These are phyloP conservation scores for Patiria miniata DNA, from an alignment of 35 echinoderm and acorn worm species.

Conservation along the genomic window DNA sequence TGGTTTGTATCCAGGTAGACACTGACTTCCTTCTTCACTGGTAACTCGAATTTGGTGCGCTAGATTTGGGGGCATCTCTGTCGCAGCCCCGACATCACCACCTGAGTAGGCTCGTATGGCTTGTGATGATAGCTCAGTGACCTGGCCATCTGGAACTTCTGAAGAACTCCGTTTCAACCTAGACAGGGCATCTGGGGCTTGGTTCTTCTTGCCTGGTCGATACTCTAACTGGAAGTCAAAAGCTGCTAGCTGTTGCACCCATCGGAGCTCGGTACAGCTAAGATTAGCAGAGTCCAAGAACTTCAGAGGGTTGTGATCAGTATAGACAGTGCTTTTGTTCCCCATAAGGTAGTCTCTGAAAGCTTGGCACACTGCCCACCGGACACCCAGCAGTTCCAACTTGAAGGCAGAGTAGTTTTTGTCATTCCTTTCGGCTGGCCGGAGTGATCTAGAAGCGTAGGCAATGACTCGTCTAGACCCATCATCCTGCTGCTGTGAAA, in stretches of 20 bases:
- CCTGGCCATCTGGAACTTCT: background rate
- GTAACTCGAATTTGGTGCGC: background rate
- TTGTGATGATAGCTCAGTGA: background rate
- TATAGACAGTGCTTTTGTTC: constrained; percentile 34
- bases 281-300: constrained; percentile 64
- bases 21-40: background rate
- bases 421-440: constrained; percentile 55
- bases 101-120: background rate
- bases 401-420: constrained; percentile 59
- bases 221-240: constrained; percentile 62
- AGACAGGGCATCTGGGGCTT: constrained; percentile 49
- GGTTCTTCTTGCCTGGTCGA: constrained; percentile 46
- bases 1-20: background rate
- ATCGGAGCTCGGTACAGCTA: constrained; percentile 54
- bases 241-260: too few species aligned
- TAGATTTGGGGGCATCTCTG: background rate
- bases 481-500: background rate
- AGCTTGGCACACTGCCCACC: constrained; percentile 75
- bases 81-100: background rate
- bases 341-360: constrained; percentile 63
- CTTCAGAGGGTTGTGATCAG: constrained; percentile 77
- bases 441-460: too few species aligned
- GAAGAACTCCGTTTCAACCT: constrained; percentile 10
- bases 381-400: constrained; percentile 7
- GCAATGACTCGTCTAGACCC: constrained; percentile 41